These are phyloP conservation scores for Lasioglossum baleicum DNA, from an alignment of 1,140 invertebrate species.

Conservation along the genomic window DNA sequence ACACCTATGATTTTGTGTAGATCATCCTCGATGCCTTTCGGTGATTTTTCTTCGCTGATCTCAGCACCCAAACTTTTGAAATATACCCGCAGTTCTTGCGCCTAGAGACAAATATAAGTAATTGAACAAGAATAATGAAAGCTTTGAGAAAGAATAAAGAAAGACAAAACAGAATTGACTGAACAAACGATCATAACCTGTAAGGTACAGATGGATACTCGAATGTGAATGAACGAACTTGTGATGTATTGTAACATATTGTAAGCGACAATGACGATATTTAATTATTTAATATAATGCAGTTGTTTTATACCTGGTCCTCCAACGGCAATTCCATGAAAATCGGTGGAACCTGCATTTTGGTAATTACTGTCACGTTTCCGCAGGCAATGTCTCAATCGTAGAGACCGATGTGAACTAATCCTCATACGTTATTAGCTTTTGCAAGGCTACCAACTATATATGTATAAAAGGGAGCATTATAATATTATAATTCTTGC, in stretches of 20 bases:
- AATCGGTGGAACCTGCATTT: slow-evolving; percentile 88
- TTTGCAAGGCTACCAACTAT: neutral
- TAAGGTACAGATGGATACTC: neutral
- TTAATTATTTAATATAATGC: neutral
- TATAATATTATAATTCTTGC: too few species aligned
- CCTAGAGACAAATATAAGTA: slow-evolving; percentile 81
- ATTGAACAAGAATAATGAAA: neutral
- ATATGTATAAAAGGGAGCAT: neutral
- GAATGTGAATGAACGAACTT: neutral
- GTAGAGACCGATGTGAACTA: neutral
- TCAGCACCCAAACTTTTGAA: slow-evolving; percentile 95
- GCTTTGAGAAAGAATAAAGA: slow-evolving; percentile 1
- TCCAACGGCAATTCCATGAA: slow-evolving; percentile 90
- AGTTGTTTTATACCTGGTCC: slow-evolving; percentile 84
- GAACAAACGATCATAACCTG: slow-evolving; percentile 12
- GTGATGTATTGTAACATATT: neutral
- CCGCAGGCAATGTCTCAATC: neutral
- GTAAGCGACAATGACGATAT: neutral
- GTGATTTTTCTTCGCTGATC: slow-evolving; percentile 93
- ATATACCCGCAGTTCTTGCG: slow-evolving; percentile 92
- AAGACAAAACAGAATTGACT: neutral
- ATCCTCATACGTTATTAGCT: neutral
- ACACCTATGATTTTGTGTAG: slow-evolving; percentile 96
- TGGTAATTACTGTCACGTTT: slow-evolving; percentile 58
- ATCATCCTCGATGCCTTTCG: slow-evolving; percentile 95